Base-by-base conservation (phyloP, 2,888 invertebrate genomes). In the Schrankia costaestrigalis region DNA sequence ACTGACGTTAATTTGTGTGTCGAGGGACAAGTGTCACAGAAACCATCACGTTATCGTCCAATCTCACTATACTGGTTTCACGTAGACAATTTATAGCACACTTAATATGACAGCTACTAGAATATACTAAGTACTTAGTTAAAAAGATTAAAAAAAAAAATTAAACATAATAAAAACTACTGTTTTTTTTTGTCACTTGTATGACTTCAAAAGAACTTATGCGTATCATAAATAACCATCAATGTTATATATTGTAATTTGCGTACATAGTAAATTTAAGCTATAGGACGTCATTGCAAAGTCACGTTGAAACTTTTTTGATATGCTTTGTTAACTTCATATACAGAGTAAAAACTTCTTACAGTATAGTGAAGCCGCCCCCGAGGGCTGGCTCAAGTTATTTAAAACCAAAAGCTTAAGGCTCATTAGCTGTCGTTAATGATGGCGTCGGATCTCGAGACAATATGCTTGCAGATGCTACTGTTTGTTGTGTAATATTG, bases 361-460 rank as follows among this genome's bases (percentile, higher is more conserved):
- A 67, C 56, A 68, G 60, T 61, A 63, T 59, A 45, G 43, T 55
- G 58, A 67, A 54, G 59, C 78, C 83, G 82, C 84, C 84, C 81
- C 77, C 70, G 57, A 64, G 64, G 65, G 69, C 65, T 56, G 73
- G 55, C 64, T 54, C 63, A 64, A 73, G 82, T 79, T 84, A 86
- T 85, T 86, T 86, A 82, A 85, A 85, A 80, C 82, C 71, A 73
- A 79, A 78, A 79, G 72, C 66, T 78, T 77, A 85, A 78, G 89
- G 77, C 78, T 87, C 88, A 89, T 89, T 89, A 89, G 85, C 78
- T 57, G 68, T 70, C 76, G 66, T 82, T 89, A 88, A 89, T 87
- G 85, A 87, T 75, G 83, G 78, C 81, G 79, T 76, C 76, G 59
- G 56, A 65, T 73, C 62, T 56, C 55, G 66, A 67, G 63, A 78